These are phyloP conservation scores for Pocota personata DNA, from an alignment of 2,888 invertebrate genomes.

Conservation along the genomic window DNA sequence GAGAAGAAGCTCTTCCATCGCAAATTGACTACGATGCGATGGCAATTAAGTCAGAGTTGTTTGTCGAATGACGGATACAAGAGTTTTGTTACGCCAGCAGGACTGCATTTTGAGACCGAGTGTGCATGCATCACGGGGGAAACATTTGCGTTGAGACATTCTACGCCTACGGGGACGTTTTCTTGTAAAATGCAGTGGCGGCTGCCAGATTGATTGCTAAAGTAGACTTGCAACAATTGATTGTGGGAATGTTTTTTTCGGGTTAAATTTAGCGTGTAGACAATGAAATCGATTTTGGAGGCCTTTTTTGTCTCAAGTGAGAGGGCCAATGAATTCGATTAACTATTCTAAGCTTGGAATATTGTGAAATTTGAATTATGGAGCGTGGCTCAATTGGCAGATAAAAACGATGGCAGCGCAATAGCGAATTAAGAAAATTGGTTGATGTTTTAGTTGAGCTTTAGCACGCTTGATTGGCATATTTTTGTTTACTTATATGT, in stretches of 20 bases:
- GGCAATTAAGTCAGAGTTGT: slow-evolving; percentile 66
- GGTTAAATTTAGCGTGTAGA: slow-evolving; percentile 54
- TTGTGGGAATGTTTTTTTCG: slow-evolving; percentile 51
- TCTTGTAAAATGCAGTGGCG: slow-evolving; percentile 60
- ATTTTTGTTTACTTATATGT: no score
- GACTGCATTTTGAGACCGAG: background rate
- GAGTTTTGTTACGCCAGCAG: slow-evolving; percentile 12
- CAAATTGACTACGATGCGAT: slow-evolving; percentile 48
- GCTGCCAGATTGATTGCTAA: slow-evolving; percentile 64
- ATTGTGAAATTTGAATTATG: background rate
- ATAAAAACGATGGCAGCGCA: no score
- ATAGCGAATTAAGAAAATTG: no score
- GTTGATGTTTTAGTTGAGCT: no score
- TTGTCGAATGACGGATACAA: slow-evolving; percentile 36
- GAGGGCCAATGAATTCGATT: background rate
- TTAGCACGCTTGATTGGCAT: no score
- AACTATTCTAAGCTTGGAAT: background rate
- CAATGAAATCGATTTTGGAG: slow-evolving; percentile 46
- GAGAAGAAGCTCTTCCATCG: slow-evolving; percentile 39
- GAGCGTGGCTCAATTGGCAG: background rate
- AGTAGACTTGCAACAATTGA: slow-evolving; percentile 39
- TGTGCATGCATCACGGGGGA: slow-evolving; percentile 41
- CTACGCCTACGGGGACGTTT: slow-evolving; percentile 70
- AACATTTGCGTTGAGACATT: slow-evolving; percentile 67
- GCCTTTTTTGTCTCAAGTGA: background rate